phyloP scores from a whole-genome alignment of 1,140 invertebrate genomes.

The Sminthurinus signatus region DNA sequence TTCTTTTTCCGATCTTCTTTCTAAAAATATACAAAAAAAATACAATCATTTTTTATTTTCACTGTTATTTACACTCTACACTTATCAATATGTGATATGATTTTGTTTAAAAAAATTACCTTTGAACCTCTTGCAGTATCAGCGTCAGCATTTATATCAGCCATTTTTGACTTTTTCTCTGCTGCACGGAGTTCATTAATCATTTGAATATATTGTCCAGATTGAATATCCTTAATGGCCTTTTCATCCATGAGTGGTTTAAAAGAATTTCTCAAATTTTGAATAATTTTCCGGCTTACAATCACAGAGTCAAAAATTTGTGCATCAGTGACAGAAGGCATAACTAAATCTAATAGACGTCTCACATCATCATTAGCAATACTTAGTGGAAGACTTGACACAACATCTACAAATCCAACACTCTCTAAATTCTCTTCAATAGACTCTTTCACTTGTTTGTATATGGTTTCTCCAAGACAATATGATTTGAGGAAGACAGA shows the following conservation, averaged over 20 bases:
- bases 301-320: constrained; percentile 51
- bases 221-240: constrained; percentile 56
- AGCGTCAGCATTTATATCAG: constrained; percentile 53
- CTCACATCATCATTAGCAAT: constrained; percentile 68
- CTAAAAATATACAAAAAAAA: constrained; percentile 18
- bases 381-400: constrained; percentile 63
- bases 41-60: constrained; percentile 3
- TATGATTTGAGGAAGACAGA: constrained; percentile 67
- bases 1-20: constrained; percentile 84
- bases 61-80: not conserved
- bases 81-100: not conserved
- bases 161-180: constrained; percentile 46
- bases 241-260: constrained; percentile 61
- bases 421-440: constrained; percentile 35
- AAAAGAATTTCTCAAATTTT: constrained; percentile 62
- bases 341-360: constrained; percentile 59
- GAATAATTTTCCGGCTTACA: constrained; percentile 57
- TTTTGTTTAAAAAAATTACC: constrained; percentile 13
- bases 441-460: constrained; percentile 53
- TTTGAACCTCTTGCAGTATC: constrained; percentile 52
- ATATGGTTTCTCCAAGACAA: constrained; percentile 64
- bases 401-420: constrained; percentile 43
- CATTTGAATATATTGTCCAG: constrained; percentile 51
- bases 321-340: constrained; percentile 44
- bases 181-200: constrained; percentile 57